phyloP scores from a whole-genome alignment of 2,113 vertebrate genomes.

The Pelecanoides urinatrix region DNA sequence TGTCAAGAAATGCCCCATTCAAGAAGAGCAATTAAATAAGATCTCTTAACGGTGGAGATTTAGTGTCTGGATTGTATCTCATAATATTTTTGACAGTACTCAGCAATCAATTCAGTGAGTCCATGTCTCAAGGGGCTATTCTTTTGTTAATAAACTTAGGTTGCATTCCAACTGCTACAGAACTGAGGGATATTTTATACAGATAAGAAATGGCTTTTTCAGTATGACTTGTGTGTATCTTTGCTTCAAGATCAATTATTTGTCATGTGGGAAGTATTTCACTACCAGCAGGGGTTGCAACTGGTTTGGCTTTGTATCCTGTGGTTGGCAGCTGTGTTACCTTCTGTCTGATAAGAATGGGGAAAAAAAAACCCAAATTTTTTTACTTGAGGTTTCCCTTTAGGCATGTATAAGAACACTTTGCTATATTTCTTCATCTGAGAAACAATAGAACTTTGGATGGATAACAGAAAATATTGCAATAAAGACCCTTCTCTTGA shows the following conservation, averaged over 20 bases:
- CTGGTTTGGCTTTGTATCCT: not conserved
- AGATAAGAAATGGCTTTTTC: slow-evolving; percentile 27
- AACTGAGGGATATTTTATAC: not conserved
- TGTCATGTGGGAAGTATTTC: not conserved
- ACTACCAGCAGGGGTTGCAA: not conserved
- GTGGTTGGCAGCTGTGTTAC: not conserved
- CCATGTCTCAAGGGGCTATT: not conserved
- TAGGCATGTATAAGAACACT: not conserved
- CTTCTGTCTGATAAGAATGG: not conserved
- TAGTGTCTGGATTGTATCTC: slow-evolving; percentile 2
- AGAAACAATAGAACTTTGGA: not conserved
- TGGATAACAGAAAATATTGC: not conserved
- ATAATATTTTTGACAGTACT: slow-evolving; percentile 32
- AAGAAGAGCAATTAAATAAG: slow-evolving; percentile 26
- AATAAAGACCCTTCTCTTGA: not conserved
- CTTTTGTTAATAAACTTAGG: slow-evolving; percentile 27
- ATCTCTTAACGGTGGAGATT: not conserved
- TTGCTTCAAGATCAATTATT: slow-evolving; percentile 15
- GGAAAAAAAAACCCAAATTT: not conserved
- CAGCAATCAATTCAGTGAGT: not conserved
- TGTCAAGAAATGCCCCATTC: not conserved
- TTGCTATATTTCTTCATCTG: not conserved
- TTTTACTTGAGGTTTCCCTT: not conserved
- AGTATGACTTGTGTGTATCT: not conserved
- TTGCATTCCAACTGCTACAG: not conserved